Evolutionary conservation across 1,140 invertebrate genomes (phyloP), one percentile per base, ranked within the genome.

Genomic region (Heliothis subflexa): DNA sequence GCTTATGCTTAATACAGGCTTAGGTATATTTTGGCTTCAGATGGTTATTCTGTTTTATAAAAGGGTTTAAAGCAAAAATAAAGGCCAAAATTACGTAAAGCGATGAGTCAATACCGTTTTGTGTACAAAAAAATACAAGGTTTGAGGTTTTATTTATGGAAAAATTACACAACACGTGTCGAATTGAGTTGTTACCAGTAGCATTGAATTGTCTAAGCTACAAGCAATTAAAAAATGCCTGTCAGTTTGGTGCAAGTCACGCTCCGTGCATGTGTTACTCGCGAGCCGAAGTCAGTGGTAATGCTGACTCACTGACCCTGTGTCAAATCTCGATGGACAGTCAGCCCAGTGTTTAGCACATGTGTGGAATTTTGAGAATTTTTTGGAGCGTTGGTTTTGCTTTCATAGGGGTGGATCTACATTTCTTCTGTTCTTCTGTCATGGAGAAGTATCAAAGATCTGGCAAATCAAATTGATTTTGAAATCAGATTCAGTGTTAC

Each of bases 261-360:
- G 86, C 66, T 78, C 88, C 84, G 79, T 91, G 85, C 90, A 92
- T 93, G 85, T 93, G 89, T 87, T 86, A 71, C 68, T 57, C 62
- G 82, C 62, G 82, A 82, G 74, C 88, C 81, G 75, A 85, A 90
- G 85, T 88, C 86, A 84, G 62, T 72, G 73, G 59, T 87, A 85
- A 55, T 83, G 91, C 89, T 85, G 87, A 89, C 49, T 93, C 92
- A 93, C 78, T 49, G 78, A 87, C 87, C 92, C 89, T 86, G 83
- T 88, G 91, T 92, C 90, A 93, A 93, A 93, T 93, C 91, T 91
- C 89, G 86, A 93, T 91, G 88, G 90, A 90, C 89, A 84, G 83
- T 76, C 75, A 78, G 79, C 80, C 86, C 87, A 81, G 79, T 91
- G 89, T 87, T 89, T 83, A 81, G 85, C 89, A 90, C 86, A 87